Percentiles rank a stretch among this genome's conserved stretches.
Conservation (phyloP, 2,113 vertebrate species). For the Prochilodus magdalenae region DNA sequence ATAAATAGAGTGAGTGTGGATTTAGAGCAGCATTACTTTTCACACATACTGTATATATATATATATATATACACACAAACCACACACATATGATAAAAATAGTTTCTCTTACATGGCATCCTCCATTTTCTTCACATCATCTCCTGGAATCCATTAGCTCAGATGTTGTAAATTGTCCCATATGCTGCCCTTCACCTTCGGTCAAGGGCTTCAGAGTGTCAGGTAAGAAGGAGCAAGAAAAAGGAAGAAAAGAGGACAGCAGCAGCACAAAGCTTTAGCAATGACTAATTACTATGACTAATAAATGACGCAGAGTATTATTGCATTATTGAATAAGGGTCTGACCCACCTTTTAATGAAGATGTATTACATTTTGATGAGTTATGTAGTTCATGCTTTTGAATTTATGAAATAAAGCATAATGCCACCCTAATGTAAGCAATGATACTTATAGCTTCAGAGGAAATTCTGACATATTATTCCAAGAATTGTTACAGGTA, state of each 20-base stretch:
- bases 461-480: too few relatives aligned
- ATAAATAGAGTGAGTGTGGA: not conserved
- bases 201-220: constrained; percentile 43
- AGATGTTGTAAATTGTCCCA: constrained; percentile 49
- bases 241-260: constrained; percentile 6
- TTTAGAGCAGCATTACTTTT: not conserved
- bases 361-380: not conserved
- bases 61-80: too few relatives aligned
- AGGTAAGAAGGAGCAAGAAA: constrained; percentile 14
- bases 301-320: not conserved
- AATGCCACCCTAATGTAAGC: too few relatives aligned
- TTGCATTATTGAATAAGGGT: not conserved
- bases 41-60: too few relatives aligned
- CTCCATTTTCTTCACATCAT: constrained; percentile 20
- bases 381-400: not conserved
- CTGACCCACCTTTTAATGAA: not conserved
- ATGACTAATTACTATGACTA: not conserved
- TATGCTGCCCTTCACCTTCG: constrained; percentile 59
- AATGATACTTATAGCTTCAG: too few relatives aligned
- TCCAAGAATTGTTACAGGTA: too few relatives aligned
- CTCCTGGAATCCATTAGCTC: constrained; percentile 47
- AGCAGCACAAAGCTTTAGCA: not conserved
- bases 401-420: not conserved
- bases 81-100: constrained; percentile 14
- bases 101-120: not conserved